Percentiles rank a stretch among this genome's conserved stretches.
These are phyloP conservation scores for Lamprologus sp. DNA, from an alignment of 2,113 vertebrate species.

Conservation along the genomic window DNA sequence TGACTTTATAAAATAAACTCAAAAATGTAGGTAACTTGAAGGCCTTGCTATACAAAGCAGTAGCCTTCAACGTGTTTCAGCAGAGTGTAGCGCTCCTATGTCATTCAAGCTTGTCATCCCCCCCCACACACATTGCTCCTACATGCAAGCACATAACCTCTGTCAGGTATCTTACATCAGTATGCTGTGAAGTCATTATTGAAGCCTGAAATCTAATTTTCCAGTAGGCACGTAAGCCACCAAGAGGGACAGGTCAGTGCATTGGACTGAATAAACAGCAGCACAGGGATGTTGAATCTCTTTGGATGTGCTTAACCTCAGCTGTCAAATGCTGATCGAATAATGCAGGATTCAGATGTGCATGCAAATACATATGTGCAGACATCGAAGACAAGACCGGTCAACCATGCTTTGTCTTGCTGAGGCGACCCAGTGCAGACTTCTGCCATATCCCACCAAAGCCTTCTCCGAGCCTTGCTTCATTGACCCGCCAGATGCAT, in stretches of 20 bases:
- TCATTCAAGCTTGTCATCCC: neutral
- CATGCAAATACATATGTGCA: neutral
- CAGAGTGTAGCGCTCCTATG: neutral
- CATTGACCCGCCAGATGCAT: neutral
- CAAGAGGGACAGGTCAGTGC: neutral
- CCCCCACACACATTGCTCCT: neutral
- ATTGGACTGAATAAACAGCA: slow-evolving; percentile 23
- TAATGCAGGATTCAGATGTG: neutral
- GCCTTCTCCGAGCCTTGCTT: neutral
- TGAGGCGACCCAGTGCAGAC: neutral
- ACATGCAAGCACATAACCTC: neutral
- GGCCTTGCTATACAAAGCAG: neutral
- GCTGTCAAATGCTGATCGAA: neutral
- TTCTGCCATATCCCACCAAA: neutral
- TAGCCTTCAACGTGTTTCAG: neutral
- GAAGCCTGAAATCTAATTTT: slow-evolving; percentile 44
- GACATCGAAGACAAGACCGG: neutral
- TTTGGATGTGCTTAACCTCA: neutral
- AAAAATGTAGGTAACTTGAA: neutral
- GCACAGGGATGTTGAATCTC: neutral
- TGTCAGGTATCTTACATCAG: neutral
- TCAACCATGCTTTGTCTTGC: neutral
- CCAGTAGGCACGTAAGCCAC: neutral
- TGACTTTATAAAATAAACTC: slow-evolving; percentile 17
- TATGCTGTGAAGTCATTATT: slow-evolving; percentile 35